phyloP scores from a whole-genome alignment of 1,140 invertebrate species.

The Polyergus mexicanus region DNA sequence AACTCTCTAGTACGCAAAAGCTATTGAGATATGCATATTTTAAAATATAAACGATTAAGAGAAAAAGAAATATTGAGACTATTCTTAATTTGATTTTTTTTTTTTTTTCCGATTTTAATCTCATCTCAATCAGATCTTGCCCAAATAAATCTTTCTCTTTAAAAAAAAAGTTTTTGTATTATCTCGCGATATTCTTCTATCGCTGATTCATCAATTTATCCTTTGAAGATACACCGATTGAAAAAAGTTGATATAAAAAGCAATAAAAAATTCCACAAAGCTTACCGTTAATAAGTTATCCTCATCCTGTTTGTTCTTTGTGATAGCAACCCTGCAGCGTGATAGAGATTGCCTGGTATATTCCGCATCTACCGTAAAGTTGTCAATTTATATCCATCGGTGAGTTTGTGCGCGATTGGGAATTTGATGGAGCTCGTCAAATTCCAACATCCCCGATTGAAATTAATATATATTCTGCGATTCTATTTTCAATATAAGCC shows the following conservation, averaged over 20 bases:
- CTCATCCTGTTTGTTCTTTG: slow-evolving; percentile 45
- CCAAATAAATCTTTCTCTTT: not conserved
- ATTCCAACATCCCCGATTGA: slow-evolving; percentile 31
- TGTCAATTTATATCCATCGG: slow-evolving; percentile 41
- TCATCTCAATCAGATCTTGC: not conserved
- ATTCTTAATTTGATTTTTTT: too few relatives aligned
- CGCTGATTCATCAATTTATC: slow-evolving; percentile 4
- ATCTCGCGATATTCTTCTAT: not conserved
- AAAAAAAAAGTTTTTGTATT: not conserved
- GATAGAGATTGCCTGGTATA: slow-evolving; percentile 45
- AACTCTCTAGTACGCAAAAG: too few relatives aligned
- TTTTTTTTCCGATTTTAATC: too few relatives aligned
- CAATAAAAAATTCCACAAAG: slow-evolving; percentile 32
- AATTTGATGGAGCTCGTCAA: slow-evolving; percentile 45
- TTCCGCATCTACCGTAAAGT: slow-evolving; percentile 26
- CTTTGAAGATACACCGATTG: not conserved
- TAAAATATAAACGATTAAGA: too few relatives aligned
- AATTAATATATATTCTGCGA: slow-evolving; percentile 56
- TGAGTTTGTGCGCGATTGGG: not conserved
- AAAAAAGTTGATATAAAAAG: slow-evolving; percentile 26
- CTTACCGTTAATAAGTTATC: slow-evolving; percentile 56
- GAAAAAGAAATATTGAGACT: too few relatives aligned
- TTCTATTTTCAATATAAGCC: slow-evolving; percentile 23
- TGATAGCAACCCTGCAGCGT: not conserved
- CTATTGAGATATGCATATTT: too few relatives aligned